phyloP scores from a whole-genome alignment of 1,140 invertebrate genomes.

The Akabosia matsudoensis region DNA sequence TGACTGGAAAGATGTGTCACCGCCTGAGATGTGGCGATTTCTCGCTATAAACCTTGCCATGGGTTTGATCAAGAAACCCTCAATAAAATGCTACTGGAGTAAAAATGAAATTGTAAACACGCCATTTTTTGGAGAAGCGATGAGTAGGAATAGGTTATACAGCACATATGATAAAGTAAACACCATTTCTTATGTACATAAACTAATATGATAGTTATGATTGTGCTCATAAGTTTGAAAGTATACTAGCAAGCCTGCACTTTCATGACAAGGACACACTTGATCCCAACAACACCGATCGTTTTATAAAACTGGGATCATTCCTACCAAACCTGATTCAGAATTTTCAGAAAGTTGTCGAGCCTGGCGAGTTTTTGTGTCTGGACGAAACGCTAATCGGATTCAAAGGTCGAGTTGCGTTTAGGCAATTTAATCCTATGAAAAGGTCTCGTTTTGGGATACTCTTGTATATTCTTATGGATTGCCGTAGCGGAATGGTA shows the following conservation, averaged over 20 bases:
- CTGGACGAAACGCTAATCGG: conserved; percentile 52
- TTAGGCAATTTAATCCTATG: conserved; percentile 52
- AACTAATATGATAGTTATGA: not conserved
- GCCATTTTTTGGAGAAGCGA: conserved; percentile 19
- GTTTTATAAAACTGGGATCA: conserved; percentile 35
- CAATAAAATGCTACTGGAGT: conserved; percentile 24
- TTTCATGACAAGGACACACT: conserved; percentile 39
- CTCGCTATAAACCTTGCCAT: conserved; percentile 8
- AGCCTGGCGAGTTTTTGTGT: conserved; percentile 47
- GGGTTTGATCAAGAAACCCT: conserved; percentile 23
- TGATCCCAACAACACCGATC: not conserved
- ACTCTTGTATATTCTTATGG: conserved; percentile 51
- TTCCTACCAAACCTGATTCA: conserved; percentile 29
- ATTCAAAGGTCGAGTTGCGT: conserved; percentile 50
- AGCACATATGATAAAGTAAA: conserved; percentile 17
- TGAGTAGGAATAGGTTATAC: conserved; percentile 17
- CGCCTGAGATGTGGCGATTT: conserved; percentile 27
- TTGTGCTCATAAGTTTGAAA: conserved; percentile 28
- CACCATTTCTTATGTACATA: not conserved
- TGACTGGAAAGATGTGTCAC: conserved; percentile 7
- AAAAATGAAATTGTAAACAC: conserved; percentile 4
- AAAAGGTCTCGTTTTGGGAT: conserved; percentile 52
- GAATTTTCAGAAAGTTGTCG: conserved; percentile 43
- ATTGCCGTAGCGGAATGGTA: conserved; percentile 46
- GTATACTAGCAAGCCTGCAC: conserved; percentile 39